Evolutionary conservation across 2,797 vertebrate species (phyloP), one percentile per base, ranked within the genome.

Genomic region (Danio albolineatus): DNA sequence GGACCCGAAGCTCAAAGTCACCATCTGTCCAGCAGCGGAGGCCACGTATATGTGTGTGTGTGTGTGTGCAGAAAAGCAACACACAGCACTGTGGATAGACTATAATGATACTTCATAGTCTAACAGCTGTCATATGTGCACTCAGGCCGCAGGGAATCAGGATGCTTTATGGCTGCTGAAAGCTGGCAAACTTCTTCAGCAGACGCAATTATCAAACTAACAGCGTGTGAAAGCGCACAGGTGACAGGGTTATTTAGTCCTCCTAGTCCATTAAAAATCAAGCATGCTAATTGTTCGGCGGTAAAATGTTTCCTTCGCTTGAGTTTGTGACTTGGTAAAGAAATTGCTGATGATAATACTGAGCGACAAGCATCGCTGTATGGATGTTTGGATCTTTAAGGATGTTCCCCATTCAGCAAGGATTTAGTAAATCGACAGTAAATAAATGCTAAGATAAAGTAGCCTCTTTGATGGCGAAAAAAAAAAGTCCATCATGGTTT

Each of bases 21-120:
- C 69, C 74, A 74, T 70, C 62, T 82, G 70, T 64, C 77, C 77
- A 73, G 66, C 73, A 65, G 48, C 8, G 8, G 39, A 75, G 44
- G 59, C 44, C 21, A 73, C 7, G 2, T 39, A 38, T 21, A 44
- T 43, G 41, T 38, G 43, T 48, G 38, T 53, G 39, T 28, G 53
- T n/a, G 17, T 65, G 17, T 62, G 38, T 65, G 2, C 10, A 14
- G 56, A 48, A 39, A 51, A 62, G 36, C n/a, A 53, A 41, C 59
- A 64, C 39, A 44, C 19, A 54, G 13, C 36, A 76, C 12, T 69
- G 64, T 39, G 56, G 64, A 70, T 54, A 69, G 44, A 21, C 44
- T 70, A 49, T 60, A 69, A 77, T 57, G 66, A 70, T 60, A 74
- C 5, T 74, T 48, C 57, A 21, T 78, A 53, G 3, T 28, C 54